Conservation (phyloP, 2,797 vertebrate genomes). For the Sternotherus odoratus region DNA sequence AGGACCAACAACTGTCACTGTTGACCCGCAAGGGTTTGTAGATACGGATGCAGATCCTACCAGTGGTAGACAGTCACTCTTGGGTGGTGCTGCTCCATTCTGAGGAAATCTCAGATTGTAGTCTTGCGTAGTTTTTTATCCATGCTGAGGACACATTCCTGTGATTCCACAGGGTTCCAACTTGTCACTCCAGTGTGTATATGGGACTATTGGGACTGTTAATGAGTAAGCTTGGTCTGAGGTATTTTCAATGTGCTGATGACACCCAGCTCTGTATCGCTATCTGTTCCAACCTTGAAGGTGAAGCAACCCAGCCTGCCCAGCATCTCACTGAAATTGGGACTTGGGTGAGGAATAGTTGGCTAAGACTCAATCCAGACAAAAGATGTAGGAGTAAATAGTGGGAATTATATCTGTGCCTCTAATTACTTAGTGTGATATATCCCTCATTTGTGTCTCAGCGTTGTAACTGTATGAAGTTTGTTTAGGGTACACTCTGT, state of each 20-base stretch:
- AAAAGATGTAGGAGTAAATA: constrained; percentile 28
- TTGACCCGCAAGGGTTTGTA: constrained; percentile 59
- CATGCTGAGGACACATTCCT: background rate
- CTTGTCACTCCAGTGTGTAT: background rate
- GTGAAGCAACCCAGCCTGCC: constrained; percentile 18
- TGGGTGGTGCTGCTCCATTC: constrained; percentile 25
- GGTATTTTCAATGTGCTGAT: background rate
- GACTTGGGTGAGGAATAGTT: constrained; percentile 8
- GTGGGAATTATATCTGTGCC: background rate
- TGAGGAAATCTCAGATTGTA: constrained; percentile 23
- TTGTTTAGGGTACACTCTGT: background rate
- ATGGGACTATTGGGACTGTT: constrained; percentile 22
- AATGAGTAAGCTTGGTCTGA: constrained; percentile 12
- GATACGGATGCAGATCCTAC: constrained; percentile 1
- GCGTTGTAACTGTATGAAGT: background rate
- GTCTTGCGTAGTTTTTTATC: constrained; percentile 9
- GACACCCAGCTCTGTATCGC: background rate
- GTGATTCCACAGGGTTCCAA: background rate
- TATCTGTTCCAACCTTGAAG: constrained; percentile 1
- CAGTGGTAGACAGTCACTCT: background rate
- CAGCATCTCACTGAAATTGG: background rate
- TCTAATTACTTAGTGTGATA: background rate
- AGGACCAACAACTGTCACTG: constrained; percentile 8
- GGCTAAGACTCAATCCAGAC: background rate
- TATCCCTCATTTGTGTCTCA: background rate